Base-by-base conservation (phyloP, 2,797 vertebrate genomes). In the Peromyscus attwateri region DNA sequence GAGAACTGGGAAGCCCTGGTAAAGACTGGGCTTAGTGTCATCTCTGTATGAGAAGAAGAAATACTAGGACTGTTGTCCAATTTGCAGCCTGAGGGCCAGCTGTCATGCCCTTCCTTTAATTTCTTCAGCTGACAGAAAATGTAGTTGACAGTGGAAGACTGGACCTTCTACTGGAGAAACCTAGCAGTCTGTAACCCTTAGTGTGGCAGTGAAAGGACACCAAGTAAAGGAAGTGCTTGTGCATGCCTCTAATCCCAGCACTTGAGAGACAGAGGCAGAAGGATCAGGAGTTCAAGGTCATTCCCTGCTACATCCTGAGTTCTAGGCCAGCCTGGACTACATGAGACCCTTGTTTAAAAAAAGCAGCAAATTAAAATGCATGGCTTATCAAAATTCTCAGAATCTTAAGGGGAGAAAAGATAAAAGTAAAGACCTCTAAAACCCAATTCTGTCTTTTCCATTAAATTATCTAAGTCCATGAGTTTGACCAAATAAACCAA, bases 331-430 rank as follows among this genome's bases (percentile, higher is more conserved):
- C 14, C 81, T 64, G 81, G 0, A 5, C 25, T 64, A 64, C 81
- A 43, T 43, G 37, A 31, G 27, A 83, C 21, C 27, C 9, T 43
- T 64, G 29, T 83, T 60, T 60, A 85, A 84, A 62, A 37, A 19
- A 66, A 66, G 11, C 40, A 66, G 43, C 25, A 52, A n/a, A 49
- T 34, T 3, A 70, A 87, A 46, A 49, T 23, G 0, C 3, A 57
- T 12, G 79, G 27, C 31, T 94, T 93, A 81, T 87, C 77, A 91
- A 60, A 77, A 87, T 73, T 92, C 70, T 70, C 62, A 96, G 70
- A 68, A 23, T 68, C 64, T 68, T 0, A 66, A 75, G 77, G 0
- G 0, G 3, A 31, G 4, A 49, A 40, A 14, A 43, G 40, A 68
- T 12, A n/a, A 97, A 92, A 55, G 12, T n/a, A 75, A 83, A 73